These are phyloP conservation scores for Drosophila ohnishii DNA, from an alignment of 1,140 invertebrate genomes.

Conservation along the genomic window DNA sequence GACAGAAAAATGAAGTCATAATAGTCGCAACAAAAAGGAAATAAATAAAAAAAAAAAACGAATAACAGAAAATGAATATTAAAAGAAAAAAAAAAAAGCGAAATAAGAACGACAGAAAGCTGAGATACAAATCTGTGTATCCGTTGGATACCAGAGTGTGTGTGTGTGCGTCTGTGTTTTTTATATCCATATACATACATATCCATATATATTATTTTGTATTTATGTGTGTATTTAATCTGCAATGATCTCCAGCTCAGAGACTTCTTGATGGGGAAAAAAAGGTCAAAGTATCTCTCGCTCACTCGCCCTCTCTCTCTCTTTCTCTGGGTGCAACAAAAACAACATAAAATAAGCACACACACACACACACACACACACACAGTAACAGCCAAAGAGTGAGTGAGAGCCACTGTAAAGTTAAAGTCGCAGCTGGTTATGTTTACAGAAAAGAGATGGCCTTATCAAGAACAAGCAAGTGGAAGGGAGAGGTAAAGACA, in stretches of 20 bases:
- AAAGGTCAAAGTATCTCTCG: constrained; percentile 69
- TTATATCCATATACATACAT: neutral
- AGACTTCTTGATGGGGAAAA: constrained; percentile 68
- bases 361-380: constrained; percentile 17
- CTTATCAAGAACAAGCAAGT: constrained; percentile 14
- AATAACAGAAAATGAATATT: constrained; percentile 45
- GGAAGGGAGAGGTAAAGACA: constrained; percentile 12
- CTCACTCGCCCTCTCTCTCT: constrained; percentile 1
- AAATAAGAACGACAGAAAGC: constrained; percentile 34
- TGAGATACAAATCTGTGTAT: constrained; percentile 46
- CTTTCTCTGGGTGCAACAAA: constrained; percentile 14
- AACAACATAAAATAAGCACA: constrained; percentile 34
- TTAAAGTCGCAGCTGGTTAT: constrained; percentile 68
- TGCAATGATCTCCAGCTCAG: constrained; percentile 70
- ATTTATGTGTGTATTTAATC: constrained; percentile 44
- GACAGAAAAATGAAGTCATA: constrained; percentile 40
- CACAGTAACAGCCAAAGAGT: constrained; percentile 16
- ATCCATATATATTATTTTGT: neutral
- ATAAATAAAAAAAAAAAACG: constrained; percentile 22
- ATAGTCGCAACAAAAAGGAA: constrained; percentile 24
- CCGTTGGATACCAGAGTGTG: constrained; percentile 21
- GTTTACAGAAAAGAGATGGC: constrained; percentile 31
- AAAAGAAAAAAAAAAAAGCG: constrained; percentile 29
- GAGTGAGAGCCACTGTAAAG: constrained; percentile 43
- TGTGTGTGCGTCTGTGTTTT: constrained; percentile 2